Evolutionary conservation across 2,797 vertebrate species (phyloP).

Genomic region (Sciurus carolinensis): DNA sequence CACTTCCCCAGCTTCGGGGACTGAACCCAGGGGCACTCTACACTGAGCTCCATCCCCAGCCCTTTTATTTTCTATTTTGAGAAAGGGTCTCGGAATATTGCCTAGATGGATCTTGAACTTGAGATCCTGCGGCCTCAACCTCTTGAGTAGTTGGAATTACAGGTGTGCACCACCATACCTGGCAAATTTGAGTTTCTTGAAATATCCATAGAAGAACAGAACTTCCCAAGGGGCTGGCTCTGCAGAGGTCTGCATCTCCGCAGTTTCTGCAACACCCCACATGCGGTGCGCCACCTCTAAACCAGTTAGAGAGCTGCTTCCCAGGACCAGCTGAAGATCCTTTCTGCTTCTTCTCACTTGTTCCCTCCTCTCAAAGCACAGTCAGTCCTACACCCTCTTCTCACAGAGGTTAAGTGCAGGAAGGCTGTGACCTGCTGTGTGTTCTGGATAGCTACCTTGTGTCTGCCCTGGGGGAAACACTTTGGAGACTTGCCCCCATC

Average conservation of each 20-base stretch:
- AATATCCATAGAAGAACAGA: neutral
- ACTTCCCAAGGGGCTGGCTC: neutral
- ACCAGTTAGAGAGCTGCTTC: neutral
- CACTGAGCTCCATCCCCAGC: too few species aligned
- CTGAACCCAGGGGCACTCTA: neutral
- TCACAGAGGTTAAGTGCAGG: neutral
- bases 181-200: neutral
- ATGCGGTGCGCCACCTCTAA: neutral
- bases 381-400: neutral
- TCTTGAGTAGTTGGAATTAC: neutral
- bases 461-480: too few species aligned
- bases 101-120: neutral
- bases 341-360: neutral
- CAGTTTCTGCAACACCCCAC: neutral
- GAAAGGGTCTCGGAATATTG: neutral
- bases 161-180: neutral
- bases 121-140: neutral
- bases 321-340: neutral
- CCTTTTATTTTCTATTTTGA: neutral
- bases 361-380: neutral
- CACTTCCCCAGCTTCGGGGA: neutral
- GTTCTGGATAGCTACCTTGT: neutral
- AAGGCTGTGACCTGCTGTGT: neutral
- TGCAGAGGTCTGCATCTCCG: neutral
- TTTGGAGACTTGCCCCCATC: neutral